Base-by-base conservation (phyloP, 2,888 invertebrate species). In the Erannis defoliaria region DNA sequence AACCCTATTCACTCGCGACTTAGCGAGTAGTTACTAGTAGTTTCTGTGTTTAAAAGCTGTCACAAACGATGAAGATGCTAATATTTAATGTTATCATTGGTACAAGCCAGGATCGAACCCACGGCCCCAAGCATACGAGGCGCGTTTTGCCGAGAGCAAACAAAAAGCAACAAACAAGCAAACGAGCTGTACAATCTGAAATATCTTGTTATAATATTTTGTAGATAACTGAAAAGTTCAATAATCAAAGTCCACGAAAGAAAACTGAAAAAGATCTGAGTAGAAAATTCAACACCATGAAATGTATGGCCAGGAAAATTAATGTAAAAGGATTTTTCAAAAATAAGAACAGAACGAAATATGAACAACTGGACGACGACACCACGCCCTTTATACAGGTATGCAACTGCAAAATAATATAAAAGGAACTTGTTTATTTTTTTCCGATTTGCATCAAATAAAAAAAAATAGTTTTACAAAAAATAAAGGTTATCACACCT, bases 281-380 rank as follows among this genome's bases (percentile, higher is more conserved):
- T 8, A 89, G 77, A 4, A 93, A 91, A 68, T 91, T 92, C 57
- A 64, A 62, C 19, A 90, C 88, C 48, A 84, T 92, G 84, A 92
- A 85, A 55, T 80, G 68, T 54, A 40, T 81, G 42, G 81, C 80
- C 0, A 84, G 76, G 48, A 72, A 65, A 38, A 64, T 73, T 18
- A 73, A 75, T n/a, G 63, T 78, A 1, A 83, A 77, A 60, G 73
- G 74, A 33, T 75, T 67, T 58, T 59, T 80, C 6, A 72, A 64
- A 48, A 58, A 66, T 35, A 67, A 69, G 23, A 69, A 71, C 14
- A 74, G 71, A n/a, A 74, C 50, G 19, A 61, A 75, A 62, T 78
- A 78, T 56, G 70, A 80, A 5, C 77, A 74, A 48, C 53, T 82
- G 31, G 59, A 62, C 29, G 74, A 82, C 56, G 76, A 83, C 19